These are phyloP conservation scores for Spodoptera littoralis DNA, from an alignment of 2,888 invertebrate species.

Conservation along the genomic window DNA sequence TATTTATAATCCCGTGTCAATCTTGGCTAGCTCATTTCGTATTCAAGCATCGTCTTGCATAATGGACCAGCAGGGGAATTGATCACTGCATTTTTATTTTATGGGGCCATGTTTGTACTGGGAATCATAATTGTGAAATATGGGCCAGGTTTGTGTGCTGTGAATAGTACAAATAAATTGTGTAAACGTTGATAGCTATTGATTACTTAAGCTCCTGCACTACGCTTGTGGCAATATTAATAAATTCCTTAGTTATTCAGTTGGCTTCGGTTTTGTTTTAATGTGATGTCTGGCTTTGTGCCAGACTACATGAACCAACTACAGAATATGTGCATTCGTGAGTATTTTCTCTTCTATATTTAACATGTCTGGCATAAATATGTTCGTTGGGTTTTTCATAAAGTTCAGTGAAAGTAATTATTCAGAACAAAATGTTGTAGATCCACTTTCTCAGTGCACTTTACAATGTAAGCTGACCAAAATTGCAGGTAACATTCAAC, in stretches of 20 bases:
- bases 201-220: conserved; percentile 49
- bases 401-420: conserved; percentile 35
- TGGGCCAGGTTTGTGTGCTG: conserved; percentile 49
- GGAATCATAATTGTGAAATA: conserved; percentile 55
- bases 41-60: conserved; percentile 63
- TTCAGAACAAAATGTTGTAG: conserved; percentile 20
- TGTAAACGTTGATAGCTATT: conserved; percentile 43
- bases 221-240: conserved; percentile 42
- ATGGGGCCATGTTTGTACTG: conserved; percentile 46
- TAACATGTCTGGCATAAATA: neutral
- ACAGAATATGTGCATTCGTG: conserved; percentile 21
- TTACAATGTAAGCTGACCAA: conserved; percentile 29
- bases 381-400: neutral
- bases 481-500: conserved; percentile 30
- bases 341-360: conserved; percentile 19
- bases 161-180: conserved; percentile 38
- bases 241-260: conserved; percentile 35
- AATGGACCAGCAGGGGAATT: conserved; percentile 55
- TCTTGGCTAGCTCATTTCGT: conserved; percentile 55
- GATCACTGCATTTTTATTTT: conserved; percentile 58
- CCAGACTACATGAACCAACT: conserved; percentile 38
- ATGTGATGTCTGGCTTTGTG: conserved; percentile 42
- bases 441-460: conserved; percentile 41
- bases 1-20: conserved; percentile 51
- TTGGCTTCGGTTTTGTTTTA: conserved; percentile 37